Percentiles rank a stretch among this genome's conserved stretches.
These are phyloP conservation scores for Acromyrmex heyeri DNA, from an alignment of 1,140 invertebrate species.

Conservation along the genomic window DNA sequence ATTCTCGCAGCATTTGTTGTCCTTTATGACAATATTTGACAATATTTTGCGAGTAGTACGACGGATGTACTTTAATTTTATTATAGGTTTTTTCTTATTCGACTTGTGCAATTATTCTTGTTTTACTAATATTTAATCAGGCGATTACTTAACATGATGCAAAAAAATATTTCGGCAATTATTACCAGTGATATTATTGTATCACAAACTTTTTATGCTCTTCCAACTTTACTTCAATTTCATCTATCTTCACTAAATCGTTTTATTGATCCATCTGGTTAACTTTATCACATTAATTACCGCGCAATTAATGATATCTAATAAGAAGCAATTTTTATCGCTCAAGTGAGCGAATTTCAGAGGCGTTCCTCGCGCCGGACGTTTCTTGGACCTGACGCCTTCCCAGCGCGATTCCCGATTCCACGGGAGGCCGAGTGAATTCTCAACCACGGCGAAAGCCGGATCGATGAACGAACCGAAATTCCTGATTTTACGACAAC, in stretches of 20 bases:
- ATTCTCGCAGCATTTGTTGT: background rate
- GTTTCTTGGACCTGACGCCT: background rate
- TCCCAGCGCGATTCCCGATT: background rate
- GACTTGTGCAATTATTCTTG: background rate
- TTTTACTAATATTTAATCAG: conserved; percentile 6
- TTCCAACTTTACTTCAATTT: background rate
- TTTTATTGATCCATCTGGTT: background rate
- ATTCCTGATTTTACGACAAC: conserved; percentile 26
- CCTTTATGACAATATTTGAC: background rate
- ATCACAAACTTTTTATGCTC: background rate
- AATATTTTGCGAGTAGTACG: background rate
- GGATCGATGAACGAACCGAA: conserved; percentile 45
- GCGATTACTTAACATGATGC: background rate
- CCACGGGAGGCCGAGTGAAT: conserved; percentile 32
- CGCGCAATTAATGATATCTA: background rate
- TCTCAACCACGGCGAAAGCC: conserved; percentile 15
- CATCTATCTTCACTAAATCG: background rate
- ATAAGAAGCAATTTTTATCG: background rate
- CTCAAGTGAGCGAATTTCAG: background rate
- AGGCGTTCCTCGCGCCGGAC: background rate
- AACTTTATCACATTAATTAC: background rate
- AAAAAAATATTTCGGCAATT: background rate
- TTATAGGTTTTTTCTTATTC: background rate
- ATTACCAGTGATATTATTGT: background rate
- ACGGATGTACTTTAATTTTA: background rate